Evolutionary conservation across 2,113 vertebrate species (phyloP).

Genomic region (Illadopsis cleaveri): DNA sequence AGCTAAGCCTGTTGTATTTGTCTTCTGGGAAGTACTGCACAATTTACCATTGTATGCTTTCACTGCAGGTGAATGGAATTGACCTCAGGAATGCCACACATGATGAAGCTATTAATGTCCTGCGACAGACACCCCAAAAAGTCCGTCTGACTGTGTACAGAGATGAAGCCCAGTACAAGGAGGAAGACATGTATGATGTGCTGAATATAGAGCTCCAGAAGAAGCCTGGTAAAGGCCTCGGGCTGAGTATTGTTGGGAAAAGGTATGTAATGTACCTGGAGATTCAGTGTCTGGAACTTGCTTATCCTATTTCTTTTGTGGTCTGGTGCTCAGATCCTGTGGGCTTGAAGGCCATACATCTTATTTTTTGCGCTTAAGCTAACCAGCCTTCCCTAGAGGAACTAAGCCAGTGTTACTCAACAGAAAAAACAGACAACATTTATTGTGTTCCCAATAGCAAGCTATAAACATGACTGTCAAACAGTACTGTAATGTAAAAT

Average conservation of each 20-base stretch:
- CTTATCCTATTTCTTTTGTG: not conserved
- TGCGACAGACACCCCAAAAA: slow-evolving; percentile 91
- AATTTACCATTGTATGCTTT: not conserved
- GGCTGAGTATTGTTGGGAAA: slow-evolving; percentile 95
- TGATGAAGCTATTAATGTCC: slow-evolving; percentile 95
- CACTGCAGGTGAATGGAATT: slow-evolving; percentile 86
- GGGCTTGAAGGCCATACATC: not conserved
- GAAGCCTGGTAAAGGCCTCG: slow-evolving; percentile 89
- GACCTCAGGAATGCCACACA: slow-evolving; percentile 91
- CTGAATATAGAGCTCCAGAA: slow-evolving; percentile 89
- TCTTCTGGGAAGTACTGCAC: not conserved
- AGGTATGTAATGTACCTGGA: slow-evolving; percentile 72
- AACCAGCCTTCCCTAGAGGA: not conserved
- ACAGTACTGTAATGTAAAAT: not conserved
- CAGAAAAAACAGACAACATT: not conserved
- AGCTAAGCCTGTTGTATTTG: not conserved
- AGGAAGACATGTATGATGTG: slow-evolving; percentile 92
- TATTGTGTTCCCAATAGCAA: not conserved
- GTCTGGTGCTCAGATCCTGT: not conserved
- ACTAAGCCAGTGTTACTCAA: not conserved
- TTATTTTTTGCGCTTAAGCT: not conserved
- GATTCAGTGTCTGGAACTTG: not conserved
- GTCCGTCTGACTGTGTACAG: slow-evolving; percentile 89
- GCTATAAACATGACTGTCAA: not conserved
- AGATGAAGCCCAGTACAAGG: slow-evolving; percentile 94